Conservation (phyloP, 2,888 invertebrate species). For the Oxyteleia sp. region DNA sequence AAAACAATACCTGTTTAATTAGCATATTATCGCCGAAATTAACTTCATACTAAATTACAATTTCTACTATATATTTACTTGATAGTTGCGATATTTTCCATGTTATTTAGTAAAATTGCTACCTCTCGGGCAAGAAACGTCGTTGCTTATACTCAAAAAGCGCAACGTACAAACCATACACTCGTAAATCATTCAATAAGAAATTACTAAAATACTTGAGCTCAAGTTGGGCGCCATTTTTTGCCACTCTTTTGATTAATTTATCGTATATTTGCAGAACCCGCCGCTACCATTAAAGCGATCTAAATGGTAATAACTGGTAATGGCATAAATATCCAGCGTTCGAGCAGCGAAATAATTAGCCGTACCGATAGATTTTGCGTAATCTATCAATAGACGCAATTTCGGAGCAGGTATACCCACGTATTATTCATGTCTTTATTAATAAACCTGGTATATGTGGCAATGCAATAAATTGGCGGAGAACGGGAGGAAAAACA, state of each 20-base stretch:
- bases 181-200: slow-evolving; percentile 10
- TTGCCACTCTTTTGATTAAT: slow-evolving; percentile 5
- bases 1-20: too few species aligned
- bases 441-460: slow-evolving; percentile 61
- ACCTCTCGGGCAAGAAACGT: not conserved
- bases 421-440: slow-evolving; percentile 55
- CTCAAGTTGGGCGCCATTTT: not conserved
- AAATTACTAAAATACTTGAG: not conserved
- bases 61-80: too few species aligned
- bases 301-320: slow-evolving; percentile 1
- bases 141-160: not conserved
- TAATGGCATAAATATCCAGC: slow-evolving; percentile 22
- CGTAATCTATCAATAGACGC: slow-evolving; percentile 23
- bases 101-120: too few species aligned
- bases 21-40: too few species aligned
- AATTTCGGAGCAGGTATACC: slow-evolving; percentile 27
- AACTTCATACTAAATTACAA: too few species aligned
- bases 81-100: too few species aligned
- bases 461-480: slow-evolving; percentile 43
- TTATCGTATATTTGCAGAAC: not conserved
- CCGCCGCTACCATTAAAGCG: not conserved
- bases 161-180: not conserved
- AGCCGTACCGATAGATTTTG: slow-evolving; percentile 5
- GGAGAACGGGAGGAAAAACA: slow-evolving; percentile 52
- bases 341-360: slow-evolving; percentile 10